Evolutionary conservation across 1,140 invertebrate genomes (phyloP).

Genomic region (Drosophila equinoxialis): DNA sequence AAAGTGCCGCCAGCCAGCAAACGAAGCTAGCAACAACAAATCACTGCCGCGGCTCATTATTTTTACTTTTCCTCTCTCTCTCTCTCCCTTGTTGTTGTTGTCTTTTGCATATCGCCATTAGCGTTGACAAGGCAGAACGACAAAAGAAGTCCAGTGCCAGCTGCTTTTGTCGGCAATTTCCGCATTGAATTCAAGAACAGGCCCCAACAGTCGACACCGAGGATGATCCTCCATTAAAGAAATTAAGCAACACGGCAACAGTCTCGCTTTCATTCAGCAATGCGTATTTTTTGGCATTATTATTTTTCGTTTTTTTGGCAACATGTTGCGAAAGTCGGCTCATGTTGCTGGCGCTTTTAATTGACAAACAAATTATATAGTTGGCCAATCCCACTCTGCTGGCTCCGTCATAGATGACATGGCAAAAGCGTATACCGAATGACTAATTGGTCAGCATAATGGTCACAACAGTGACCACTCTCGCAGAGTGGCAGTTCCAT

Average conservation of each 20-base stretch:
- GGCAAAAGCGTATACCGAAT: conserved; percentile 67
- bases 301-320: conserved; percentile 12
- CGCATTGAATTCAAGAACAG: conserved; percentile 51
- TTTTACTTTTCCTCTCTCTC: conserved; percentile 30
- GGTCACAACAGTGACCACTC: conserved; percentile 49
- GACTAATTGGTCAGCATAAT: conserved; percentile 78
- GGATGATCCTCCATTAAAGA: too few relatives aligned
- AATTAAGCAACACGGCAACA: not conserved
- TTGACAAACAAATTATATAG: conserved; percentile 79
- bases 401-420: conserved; percentile 67
- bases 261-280: conserved; percentile 60
- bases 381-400: conserved; percentile 60
- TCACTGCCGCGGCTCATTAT: conserved; percentile 66
- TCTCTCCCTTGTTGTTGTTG: conserved; percentile 17
- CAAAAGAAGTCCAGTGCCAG: conserved; percentile 74
- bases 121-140: conserved; percentile 78
- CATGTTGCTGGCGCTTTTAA: conserved; percentile 70
- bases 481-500: conserved; percentile 6
- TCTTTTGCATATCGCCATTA: conserved; percentile 76
- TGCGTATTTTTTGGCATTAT: not conserved
- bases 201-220: too few relatives aligned
- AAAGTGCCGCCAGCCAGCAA: conserved; percentile 61
- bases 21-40: conserved; percentile 37
- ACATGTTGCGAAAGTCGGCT: conserved; percentile 72
- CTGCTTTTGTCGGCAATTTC: conserved; percentile 63